phyloP scores from a whole-genome alignment of 1,140 invertebrate species.

The Drosophila aff. region DNA sequence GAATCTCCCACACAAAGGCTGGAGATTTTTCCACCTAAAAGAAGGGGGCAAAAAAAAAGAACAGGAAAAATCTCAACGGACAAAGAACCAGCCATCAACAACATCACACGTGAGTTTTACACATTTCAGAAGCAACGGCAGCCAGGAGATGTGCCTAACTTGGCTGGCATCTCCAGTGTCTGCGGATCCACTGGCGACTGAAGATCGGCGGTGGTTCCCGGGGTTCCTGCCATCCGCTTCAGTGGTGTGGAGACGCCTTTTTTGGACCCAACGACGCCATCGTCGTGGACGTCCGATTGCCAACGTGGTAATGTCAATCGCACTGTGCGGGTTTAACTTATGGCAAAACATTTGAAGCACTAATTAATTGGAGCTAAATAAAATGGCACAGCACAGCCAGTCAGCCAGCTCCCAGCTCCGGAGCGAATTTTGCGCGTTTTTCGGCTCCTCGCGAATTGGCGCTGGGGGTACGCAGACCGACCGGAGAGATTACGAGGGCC shows the following conservation, averaged over 20 bases:
- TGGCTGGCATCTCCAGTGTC: conserved; percentile 29
- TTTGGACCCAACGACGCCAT: conserved; percentile 36
- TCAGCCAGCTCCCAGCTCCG: conserved; percentile 20
- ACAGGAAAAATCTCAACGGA: conserved; percentile 12
- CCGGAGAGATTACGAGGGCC: conserved; percentile 76
- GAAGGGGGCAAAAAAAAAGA: conserved; percentile 3
- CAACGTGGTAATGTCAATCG: conserved; percentile 81
- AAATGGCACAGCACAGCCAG: conserved; percentile 79
- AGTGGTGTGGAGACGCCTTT: conserved; percentile 52
- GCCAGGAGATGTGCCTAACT: conserved; percentile 59
- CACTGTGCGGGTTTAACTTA: conserved; percentile 84
- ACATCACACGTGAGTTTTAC: conserved; percentile 82
- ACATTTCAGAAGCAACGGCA: conserved; percentile 79
- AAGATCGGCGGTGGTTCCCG: conserved; percentile 1
- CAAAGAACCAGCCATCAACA: conserved; percentile 68
- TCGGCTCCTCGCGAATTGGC: conserved; percentile 57
- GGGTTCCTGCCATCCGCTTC: conserved; percentile 1
- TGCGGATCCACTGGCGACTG: conserved; percentile 4
- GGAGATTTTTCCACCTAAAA: conserved; percentile 4
- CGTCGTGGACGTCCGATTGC: conserved; percentile 61
- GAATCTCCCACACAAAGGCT: conserved; percentile 58
- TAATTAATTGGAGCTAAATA: conserved; percentile 85
- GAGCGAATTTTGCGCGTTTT: conserved; percentile 57
- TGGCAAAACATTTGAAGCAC: conserved; percentile 85
- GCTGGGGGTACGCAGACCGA: conserved; percentile 69